Base-by-base conservation (phyloP, 1,140 invertebrate genomes). In the Zaprionus gabonicus region DNA sequence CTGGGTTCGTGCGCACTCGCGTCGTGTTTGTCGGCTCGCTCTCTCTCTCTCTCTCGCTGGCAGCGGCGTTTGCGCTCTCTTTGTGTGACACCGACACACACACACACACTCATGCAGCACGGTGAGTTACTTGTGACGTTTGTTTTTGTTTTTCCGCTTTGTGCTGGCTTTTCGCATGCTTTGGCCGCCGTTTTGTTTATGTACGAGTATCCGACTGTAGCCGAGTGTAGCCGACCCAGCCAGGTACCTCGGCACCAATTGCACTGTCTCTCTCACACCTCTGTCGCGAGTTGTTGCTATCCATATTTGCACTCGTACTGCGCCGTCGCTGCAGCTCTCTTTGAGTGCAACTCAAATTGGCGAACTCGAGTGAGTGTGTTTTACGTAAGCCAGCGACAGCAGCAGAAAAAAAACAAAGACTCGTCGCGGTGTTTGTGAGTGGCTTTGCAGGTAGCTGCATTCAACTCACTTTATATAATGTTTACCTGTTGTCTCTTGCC, bases 81-180 rank as follows among this genome's bases (percentile, higher is more conserved):
- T 36, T 65, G 62, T 55, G 23, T 1, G 23, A 23, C 23, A 49
- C 56, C 59, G 57, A 65, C 74, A 58, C 63, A 64, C 25, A 36
- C 5, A 67, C 59, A 57, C 36, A 55, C 59, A 34, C 63, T 28
- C 2, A 49, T 23, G 55, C 49, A 15, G 13, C 62, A 27, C 31
- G 36, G 41, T 53, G 65, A 41, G 60, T 58, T 65, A 65, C 69
- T 57, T 70, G 65, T 60, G 57, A 77, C 72, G 85, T 90, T 90
- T 90, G 85, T 90, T 90, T 90, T 90, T 90, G 85, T 90, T 90
- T 80, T 80, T 90, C 73, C 71, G 85, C 76, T 90, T 90, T 90
- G 86, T 85, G 85, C 85, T 91, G 68, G 70, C 67, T 65, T 90
- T 88, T 88, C 84, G 85, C 85, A 87, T 87, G 84, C 83, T 82